Base-by-base conservation (phyloP, 35 echinoderm and acorn worm species). In the Strongylocentrotus purpuratus region DNA sequence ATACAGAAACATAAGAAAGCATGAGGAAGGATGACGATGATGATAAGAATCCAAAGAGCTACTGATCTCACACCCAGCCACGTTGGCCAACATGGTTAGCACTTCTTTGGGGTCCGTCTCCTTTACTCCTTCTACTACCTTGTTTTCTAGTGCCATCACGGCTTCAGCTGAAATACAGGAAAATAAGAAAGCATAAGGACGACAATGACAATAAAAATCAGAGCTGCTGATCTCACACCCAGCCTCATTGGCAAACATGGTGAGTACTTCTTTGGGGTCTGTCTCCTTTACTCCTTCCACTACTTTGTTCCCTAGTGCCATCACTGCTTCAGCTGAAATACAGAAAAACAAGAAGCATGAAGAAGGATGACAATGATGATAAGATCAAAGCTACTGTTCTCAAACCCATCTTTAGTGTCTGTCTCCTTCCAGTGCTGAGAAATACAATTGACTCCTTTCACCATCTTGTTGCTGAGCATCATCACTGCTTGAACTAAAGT, bases 11-110 rank as follows among this genome's bases (percentile, higher is more conserved):
- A 12, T 55, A 52, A 10, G 48, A 78, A 78, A 28, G 65, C 65
- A 78, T 35, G 17, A 89, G 0, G 87, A 41, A 33, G 32, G n/a
- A 46, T 89, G 48, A 97, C 97, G 33, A 96, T 97, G 3, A 97
- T 97, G 28, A 97, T 94, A 45, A 96, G 70, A 59, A 99, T 97
- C 88, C 96, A 96, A 6, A 20, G 98, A 94, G 52, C 97, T 97
- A 47, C 97, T 99, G 50, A 99, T 97, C 95, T 99, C 98, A 90
- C 97, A 99, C 4, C 98, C 98, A 65, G 96, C 94, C 4, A 96
- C 97, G 31, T 96, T 99, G 9, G 97, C 85, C 92, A 98, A 31
- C 98, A 99, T 98, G 28, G 97, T 96, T 9, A 99, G 85, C 3
- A 96, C 93, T 47, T 99, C 98, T 32, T 97, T 99, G 86, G 98